Conservation (phyloP, 2,888 invertebrate species). For the Melipona beecheii region DNA sequence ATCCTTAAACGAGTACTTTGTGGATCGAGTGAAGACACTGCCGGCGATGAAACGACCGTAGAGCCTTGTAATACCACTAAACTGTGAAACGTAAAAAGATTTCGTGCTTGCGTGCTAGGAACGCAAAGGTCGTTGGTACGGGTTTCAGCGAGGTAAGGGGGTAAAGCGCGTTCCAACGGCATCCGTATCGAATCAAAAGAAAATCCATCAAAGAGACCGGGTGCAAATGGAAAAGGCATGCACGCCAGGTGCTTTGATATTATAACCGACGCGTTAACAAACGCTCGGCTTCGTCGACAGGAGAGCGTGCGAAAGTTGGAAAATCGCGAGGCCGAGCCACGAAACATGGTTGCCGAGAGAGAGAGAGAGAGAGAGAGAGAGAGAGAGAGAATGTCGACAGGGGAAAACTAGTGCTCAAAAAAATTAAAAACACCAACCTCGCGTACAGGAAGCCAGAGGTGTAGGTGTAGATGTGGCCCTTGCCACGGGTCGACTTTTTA, state of each 20-base stretch:
- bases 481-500: slow-evolving; percentile 42
- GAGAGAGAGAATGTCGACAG: slow-evolving; percentile 32
- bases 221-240: slow-evolving; percentile 76
- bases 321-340: slow-evolving; percentile 56
- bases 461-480: not conserved
- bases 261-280: slow-evolving; percentile 65
- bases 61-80: slow-evolving; percentile 42
- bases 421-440: slow-evolving; percentile 55
- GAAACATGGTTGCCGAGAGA: slow-evolving; percentile 49
- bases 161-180: slow-evolving; percentile 35
- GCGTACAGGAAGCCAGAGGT: not conserved
- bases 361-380: not conserved
- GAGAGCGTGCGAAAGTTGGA: slow-evolving; percentile 35
- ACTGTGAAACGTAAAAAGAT: slow-evolving; percentile 29
- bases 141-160: slow-evolving; percentile 11
- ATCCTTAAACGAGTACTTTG: slow-evolving; percentile 48
- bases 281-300: slow-evolving; percentile 54
- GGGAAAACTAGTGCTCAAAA: slow-evolving; percentile 65
- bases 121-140: slow-evolving; percentile 30
- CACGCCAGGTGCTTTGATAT: slow-evolving; percentile 74
- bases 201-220: slow-evolving; percentile 80
- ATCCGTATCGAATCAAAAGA: slow-evolving; percentile 80
- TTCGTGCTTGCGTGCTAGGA: slow-evolving; percentile 25
- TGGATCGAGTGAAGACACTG: slow-evolving; percentile 23
- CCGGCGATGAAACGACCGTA: slow-evolving; percentile 31